Conservation (phyloP, 2,797 vertebrate species). For the Bradypodion pumilum region DNA sequence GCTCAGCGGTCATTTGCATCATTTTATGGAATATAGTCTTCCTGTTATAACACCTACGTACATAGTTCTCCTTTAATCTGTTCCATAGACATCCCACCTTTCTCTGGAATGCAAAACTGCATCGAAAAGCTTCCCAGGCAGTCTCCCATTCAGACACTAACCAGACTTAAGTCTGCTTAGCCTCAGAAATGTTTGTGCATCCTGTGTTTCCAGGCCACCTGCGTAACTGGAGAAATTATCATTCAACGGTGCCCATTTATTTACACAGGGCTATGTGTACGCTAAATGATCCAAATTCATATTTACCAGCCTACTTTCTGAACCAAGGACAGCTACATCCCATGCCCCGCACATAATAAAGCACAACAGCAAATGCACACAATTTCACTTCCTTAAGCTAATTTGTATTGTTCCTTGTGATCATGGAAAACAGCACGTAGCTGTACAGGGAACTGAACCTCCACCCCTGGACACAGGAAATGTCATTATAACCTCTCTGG, state of each 20-base stretch:
- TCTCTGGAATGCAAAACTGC: not conserved
- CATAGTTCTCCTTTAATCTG: not conserved
- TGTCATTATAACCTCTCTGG: not conserved
- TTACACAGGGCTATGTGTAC: not conserved
- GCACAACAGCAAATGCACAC: not conserved
- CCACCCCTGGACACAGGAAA: not conserved
- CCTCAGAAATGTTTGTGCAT: not conserved
- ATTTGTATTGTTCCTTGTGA: not conserved
- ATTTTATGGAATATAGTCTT: too few species aligned
- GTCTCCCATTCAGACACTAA: not conserved
- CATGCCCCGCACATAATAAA: not conserved
- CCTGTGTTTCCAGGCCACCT: not conserved
- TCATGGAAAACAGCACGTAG: not conserved
- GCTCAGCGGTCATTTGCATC: too few species aligned
- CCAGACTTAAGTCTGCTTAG: not conserved
- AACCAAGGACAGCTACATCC: not conserved
- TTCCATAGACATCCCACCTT: not conserved
- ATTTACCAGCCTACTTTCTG: not conserved
- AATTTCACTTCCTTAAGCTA: not conserved
- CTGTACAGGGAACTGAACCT: not conserved
- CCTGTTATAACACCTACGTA: not conserved
- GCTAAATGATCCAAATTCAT: not conserved
- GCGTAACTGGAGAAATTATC: not conserved
- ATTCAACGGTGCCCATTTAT: not conserved
- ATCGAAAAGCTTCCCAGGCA: not conserved